Evolutionary conservation across 2,113 vertebrate genomes (phyloP), one percentile per base, ranked within the genome.

Genomic region (Hypanus sabinus): DNA sequence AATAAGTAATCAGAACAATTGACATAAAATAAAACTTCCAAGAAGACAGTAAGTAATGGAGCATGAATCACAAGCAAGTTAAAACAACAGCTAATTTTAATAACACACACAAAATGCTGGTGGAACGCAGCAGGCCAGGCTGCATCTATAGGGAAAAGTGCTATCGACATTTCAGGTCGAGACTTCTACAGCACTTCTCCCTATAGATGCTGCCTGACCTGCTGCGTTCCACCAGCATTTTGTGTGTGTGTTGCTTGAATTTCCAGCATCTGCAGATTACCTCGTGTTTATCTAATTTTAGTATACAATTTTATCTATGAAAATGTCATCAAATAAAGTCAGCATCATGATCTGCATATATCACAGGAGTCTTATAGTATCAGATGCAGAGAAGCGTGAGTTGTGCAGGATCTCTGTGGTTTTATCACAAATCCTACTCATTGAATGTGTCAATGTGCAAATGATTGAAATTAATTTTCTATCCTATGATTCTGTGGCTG

Each of bases 401-500:
- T 27, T 87, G 27, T 62, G 27, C 55, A n/a, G 20, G 6, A 87
- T 24, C 83, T 62, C 83, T 87, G 57, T 60, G 46, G 3, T 87
- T 87, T 87, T n/a, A 62, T 87, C 83, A 57, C 83, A 87, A 87
- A 81, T 60, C 22, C 81, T 87, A 27, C 27, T 27, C 81, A 57
- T 57, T n/a, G 55, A 60, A 27, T 62, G 83, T 24, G 27, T 87
- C 46, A 55, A 27, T n/a, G 55, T 55, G 55, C 83, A 6, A 87
- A 5, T 87, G 55, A 87, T 60, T 87, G 83, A 87, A 87, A 87
- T 87, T 55, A 87, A 60, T 87, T 87, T 87, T 87, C 83, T 20
- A 60, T 60, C 24, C 46, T 60, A 55, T 62, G 62, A 60, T 30
- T 87, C 62, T n/a, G 11, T 46, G 83, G 83, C 83, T 87, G 83